Evolutionary conservation across 2,113 vertebrate species (phyloP).

Genomic region (Erythrocercus mccallii): DNA sequence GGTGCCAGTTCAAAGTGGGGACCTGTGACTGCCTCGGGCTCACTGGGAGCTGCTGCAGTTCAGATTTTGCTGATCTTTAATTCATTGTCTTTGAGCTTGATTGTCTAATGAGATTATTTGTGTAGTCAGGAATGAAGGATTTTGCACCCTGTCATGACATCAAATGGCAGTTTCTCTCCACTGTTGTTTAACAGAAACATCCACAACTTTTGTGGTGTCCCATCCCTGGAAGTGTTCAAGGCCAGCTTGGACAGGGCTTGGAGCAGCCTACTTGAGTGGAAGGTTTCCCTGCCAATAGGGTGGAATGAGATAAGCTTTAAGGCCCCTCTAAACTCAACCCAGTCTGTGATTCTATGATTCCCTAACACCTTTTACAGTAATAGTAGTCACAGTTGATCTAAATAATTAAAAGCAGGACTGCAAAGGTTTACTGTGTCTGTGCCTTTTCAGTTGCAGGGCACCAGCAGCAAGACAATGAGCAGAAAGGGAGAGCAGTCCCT

Average conservation of each 20-base stretch:
- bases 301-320: not conserved
- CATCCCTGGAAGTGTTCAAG: not conserved
- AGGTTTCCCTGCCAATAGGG: not conserved
- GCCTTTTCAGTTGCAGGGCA: not conserved
- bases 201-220: not conserved
- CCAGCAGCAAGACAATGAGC: not conserved
- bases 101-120: not conserved
- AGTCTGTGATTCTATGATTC: not conserved
- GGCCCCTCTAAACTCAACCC: not conserved
- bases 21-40: not conserved
- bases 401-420: not conserved
- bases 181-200: not conserved
- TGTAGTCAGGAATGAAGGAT: not conserved
- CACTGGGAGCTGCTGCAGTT: not conserved
- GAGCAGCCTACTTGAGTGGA: not conserved
- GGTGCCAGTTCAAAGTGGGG: rapidly evolving
- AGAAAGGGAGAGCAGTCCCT: no score
- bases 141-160: not conserved
- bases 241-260: not conserved
- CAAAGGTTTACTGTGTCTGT: not conserved
- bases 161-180: not conserved
- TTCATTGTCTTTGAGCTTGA: not conserved
- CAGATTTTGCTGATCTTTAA: not conserved
- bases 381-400: not conserved
- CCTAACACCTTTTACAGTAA: not conserved